These are phyloP conservation scores for Ondatra zibethicus DNA, from an alignment of 2,113 vertebrate species.

Conservation along the genomic window DNA sequence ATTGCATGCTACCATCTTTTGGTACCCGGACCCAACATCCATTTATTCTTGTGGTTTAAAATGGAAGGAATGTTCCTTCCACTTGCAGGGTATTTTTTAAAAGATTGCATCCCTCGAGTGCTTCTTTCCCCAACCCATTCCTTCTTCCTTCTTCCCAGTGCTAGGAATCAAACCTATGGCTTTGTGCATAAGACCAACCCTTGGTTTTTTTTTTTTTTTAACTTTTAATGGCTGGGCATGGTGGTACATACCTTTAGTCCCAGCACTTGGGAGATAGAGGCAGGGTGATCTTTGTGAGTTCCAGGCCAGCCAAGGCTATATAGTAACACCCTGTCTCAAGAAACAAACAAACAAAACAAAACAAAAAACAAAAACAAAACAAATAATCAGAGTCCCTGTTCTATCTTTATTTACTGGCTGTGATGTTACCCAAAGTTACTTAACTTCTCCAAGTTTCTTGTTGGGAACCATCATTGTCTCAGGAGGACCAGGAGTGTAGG, in stretches of 20 bases:
- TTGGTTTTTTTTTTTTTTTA: neutral
- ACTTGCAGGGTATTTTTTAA: slow-evolving; percentile 52
- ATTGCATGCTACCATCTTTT: slow-evolving; percentile 42
- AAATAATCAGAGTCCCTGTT: neutral
- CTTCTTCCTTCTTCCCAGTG: neutral
- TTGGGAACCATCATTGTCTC: neutral
- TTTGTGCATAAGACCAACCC: neutral
- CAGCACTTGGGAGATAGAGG: neutral
- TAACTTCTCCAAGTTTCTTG: slow-evolving; percentile 7
- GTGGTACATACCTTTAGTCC: neutral
- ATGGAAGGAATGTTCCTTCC: slow-evolving; percentile 63
- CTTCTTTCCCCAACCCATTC: neutral
- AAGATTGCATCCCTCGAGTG: neutral
- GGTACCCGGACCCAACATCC: neutral
- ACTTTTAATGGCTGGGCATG: neutral
- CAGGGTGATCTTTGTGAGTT: neutral
- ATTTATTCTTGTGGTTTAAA: slow-evolving; percentile 59
- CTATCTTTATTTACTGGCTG: neutral
- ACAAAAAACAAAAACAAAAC: neutral
- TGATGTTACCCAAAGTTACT: neutral
- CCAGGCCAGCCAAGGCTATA: neutral
- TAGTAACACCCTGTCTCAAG: neutral
- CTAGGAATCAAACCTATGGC: neutral
- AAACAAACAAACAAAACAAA: neutral
- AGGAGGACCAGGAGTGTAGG: neutral